These are phyloP conservation scores for Platycheirus albimanus DNA, from an alignment of 2,888 invertebrate genomes.

Conservation along the genomic window DNA sequence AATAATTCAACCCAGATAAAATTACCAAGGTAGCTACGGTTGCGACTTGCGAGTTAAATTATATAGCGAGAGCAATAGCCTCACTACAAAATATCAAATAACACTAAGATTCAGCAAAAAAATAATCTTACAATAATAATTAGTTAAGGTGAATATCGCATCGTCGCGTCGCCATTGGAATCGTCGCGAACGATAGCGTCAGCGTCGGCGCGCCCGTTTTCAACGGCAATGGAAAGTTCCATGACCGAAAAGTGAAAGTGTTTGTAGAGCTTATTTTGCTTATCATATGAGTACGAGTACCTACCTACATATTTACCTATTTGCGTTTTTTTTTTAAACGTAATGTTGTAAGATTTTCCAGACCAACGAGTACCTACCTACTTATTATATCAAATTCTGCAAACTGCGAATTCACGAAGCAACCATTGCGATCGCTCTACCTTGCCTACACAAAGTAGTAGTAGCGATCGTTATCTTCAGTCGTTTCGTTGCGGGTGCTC, in stretches of 20 bases:
- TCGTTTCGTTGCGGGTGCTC: neutral
- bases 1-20: neutral
- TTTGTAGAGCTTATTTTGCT: slow-evolving; percentile 26
- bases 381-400: slow-evolving; percentile 39
- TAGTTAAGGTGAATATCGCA: neutral
- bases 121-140: neutral
- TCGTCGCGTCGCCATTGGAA: neutral
- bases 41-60: neutral
- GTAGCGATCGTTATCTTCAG: slow-evolving; percentile 5
- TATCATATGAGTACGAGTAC: too few species aligned
- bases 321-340: neutral
- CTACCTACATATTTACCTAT: slow-evolving; percentile 6
- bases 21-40: neutral
- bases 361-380: neutral
- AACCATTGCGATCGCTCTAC: slow-evolving; percentile 15
- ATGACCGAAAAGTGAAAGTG: slow-evolving; percentile 66
- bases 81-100: slow-evolving; percentile 8
- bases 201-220: neutral
- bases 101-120: slow-evolving; percentile 21
- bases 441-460: neutral
- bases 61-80: neutral
- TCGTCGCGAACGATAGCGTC: too few species aligned
- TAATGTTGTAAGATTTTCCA: slow-evolving; percentile 46
- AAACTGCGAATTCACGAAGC: slow-evolving; percentile 9
- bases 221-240: slow-evolving; percentile 53